Evolutionary conservation across 2,888 invertebrate species (phyloP).

Genomic region (Neocrepidodera transversa): DNA sequence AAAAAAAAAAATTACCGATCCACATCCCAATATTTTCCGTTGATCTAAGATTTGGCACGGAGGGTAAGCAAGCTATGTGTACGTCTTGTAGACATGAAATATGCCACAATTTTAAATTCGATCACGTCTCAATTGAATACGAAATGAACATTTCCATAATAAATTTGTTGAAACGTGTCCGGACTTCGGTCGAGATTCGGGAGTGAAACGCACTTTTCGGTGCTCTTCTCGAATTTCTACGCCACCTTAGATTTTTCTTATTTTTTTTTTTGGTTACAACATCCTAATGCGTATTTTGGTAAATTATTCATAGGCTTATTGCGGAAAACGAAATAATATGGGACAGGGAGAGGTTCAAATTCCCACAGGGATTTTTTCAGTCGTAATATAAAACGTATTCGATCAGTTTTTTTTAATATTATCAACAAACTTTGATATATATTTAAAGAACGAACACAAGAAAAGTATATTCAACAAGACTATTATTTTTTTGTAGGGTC

Average conservation of each 20-base stretch:
- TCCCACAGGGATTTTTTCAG: too few species aligned
- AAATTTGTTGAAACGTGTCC: constrained; percentile 58
- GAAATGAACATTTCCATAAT: constrained; percentile 60
- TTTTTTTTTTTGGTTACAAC: constrained; percentile 14
- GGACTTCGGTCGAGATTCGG: constrained; percentile 45
- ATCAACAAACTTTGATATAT: too few species aligned
- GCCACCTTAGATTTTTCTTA: not conserved
- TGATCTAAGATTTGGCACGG: constrained; percentile 39
- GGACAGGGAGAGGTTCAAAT: not conserved
- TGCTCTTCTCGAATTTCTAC: constrained; percentile 3
- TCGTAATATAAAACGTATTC: too few species aligned
- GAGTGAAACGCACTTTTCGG: constrained; percentile 19
- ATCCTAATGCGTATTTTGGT: not conserved
- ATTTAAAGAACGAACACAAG: too few species aligned
- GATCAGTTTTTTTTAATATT: too few species aligned
- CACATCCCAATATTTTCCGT: constrained; percentile 28
- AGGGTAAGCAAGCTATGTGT: constrained; percentile 38
- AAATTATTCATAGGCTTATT: constrained; percentile 10
- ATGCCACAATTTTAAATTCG: constrained; percentile 60
- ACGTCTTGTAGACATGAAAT: constrained; percentile 52
- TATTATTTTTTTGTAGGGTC: too few species aligned
- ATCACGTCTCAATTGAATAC: constrained; percentile 61
- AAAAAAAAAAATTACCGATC: too few species aligned
- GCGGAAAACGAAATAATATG: constrained; percentile 1
- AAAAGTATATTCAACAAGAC: too few species aligned